Evolutionary conservation across 2,113 vertebrate genomes (phyloP).

Genomic region (Cinclus cinclus): DNA sequence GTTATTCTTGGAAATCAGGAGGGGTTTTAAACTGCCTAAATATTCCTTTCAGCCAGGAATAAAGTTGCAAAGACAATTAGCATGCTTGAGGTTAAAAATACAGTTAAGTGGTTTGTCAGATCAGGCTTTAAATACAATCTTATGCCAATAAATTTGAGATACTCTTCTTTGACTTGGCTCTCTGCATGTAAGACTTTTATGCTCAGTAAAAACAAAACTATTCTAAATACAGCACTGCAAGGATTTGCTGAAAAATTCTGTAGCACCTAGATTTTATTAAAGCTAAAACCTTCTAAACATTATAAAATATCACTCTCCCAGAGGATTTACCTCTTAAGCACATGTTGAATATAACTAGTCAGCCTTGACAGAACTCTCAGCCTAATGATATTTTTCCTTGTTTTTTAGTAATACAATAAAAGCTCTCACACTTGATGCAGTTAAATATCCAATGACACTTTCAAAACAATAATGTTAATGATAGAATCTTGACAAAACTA

Average conservation of each 20-base stretch:
- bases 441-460: background rate
- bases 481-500: background rate
- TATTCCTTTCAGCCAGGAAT: background rate
- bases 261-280: slow-evolving; percentile 15
- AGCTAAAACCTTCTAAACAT: slow-evolving; percentile 6
- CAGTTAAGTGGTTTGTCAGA: slow-evolving; percentile 7
- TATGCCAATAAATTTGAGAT: background rate
- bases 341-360: background rate
- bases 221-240: background rate
- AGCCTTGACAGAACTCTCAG: background rate
- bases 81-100: background rate
- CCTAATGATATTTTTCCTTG: background rate
- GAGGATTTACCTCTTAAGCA: background rate
- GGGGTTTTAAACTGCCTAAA: background rate
- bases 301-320: background rate
- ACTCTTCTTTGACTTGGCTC: background rate
- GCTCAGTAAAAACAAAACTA: background rate
- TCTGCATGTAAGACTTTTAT: background rate
- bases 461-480: background rate
- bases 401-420: background rate
- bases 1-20: background rate
- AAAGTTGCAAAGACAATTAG: slow-evolving; percentile 21
- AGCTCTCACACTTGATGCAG: background rate
- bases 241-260: background rate
- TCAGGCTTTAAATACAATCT: background rate